These are phyloP conservation scores for Subacronicta megacephala DNA, from an alignment of 2,888 invertebrate genomes.

Conservation along the genomic window DNA sequence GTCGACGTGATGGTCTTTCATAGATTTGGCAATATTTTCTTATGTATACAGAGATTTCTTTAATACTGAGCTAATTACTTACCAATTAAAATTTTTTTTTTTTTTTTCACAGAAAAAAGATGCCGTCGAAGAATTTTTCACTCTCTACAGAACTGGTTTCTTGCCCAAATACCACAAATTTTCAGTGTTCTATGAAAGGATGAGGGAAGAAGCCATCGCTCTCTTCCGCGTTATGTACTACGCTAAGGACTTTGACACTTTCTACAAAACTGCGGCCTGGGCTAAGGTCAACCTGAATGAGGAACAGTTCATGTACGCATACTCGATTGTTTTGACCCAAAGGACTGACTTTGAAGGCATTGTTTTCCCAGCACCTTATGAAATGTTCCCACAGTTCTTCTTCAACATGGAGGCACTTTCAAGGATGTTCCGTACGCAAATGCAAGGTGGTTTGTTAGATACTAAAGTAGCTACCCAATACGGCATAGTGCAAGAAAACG, in stretches of 20 bases:
- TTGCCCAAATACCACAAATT: slow-evolving; percentile 85
- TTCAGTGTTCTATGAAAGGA: slow-evolving; percentile 82
- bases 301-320: slow-evolving; percentile 90
- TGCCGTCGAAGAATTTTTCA: slow-evolving; percentile 81
- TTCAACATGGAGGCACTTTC: slow-evolving; percentile 89
- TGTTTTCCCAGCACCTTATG: slow-evolving; percentile 91
- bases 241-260: slow-evolving; percentile 90
- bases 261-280: slow-evolving; percentile 89
- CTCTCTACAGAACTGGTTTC: slow-evolving; percentile 78
- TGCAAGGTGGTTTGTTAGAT: slow-evolving; percentile 71
- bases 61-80: too few relatives aligned
- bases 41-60: too few relatives aligned
- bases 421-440: slow-evolving; percentile 79
- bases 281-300: slow-evolving; percentile 90
- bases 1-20: too few relatives aligned
- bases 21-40: too few relatives aligned
- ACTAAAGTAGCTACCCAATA: slow-evolving; percentile 71
- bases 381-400: slow-evolving; percentile 91
- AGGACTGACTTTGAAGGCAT: slow-evolving; percentile 89
- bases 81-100: too few relatives aligned
- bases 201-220: slow-evolving; percentile 84
- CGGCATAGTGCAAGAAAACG: slow-evolving; percentile 78
- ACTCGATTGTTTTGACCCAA: slow-evolving; percentile 90
- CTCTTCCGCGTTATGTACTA: slow-evolving; percentile 90
- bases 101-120: slow-evolving; percentile 74